Evolutionary conservation across 2,797 vertebrate species (phyloP), one percentile per base, ranked within the genome.

Genomic region (Acipenser transmontanus): DNA sequence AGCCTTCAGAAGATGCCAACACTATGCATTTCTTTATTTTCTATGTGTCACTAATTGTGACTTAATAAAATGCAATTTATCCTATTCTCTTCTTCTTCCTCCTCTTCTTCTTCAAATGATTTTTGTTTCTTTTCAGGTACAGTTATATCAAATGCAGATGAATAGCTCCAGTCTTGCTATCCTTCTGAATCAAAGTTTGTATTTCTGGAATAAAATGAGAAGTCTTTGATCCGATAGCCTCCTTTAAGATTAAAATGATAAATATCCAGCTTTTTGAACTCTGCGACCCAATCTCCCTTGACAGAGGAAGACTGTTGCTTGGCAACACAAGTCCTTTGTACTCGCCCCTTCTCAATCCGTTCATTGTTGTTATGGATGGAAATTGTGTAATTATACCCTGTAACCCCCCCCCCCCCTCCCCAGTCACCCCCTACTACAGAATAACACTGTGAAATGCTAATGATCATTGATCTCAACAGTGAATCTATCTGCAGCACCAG

Each of bases 221-320:
- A 8, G 13, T 2, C 60, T 61, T 61, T 61, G 60, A 47, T 61
- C 60, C 11, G 8, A 6, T 47, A 61, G 17, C 60, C 17, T 61
- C n/a, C 17, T 61, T 61, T 61, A 61, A 61, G 60, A 61, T 61
- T 10, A 4, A 34, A 61, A 61, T 61, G 60, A 34, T 61, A 61
- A 61, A 61, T 61, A 61, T 34, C 60, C 13, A 61, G 8, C 17
- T 20, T 61, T 61, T 61, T 20, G 7, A 61, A 61, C 13, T 61
- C 13, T 61, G 60, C 60, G 34, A 61, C 17, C 17, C 60, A 61
- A 17, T 9, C 60, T 34, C 17, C 60, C 60, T 34, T 34, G 60
- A 61, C 60, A 61, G 20, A 61, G 14, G n/a, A 61, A 47, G 60
- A 47, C 60, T 4, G 60, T 61, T 61, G 60, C 60, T 17, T 61